phyloP scores from a whole-genome alignment of 2,797 vertebrate species.

The Sebastes alutus region DNA sequence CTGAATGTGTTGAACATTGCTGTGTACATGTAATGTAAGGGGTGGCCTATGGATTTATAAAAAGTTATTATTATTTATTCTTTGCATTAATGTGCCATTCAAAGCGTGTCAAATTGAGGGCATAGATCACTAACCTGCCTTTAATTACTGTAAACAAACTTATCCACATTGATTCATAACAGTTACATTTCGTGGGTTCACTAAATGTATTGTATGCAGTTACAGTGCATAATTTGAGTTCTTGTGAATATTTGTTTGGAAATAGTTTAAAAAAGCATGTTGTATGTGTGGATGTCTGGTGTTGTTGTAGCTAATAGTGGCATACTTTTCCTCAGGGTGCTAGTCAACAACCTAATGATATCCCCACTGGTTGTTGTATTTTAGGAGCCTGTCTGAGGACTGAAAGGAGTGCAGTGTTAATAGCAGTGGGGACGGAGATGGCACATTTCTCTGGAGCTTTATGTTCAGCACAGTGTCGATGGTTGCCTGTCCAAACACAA shows the following conservation, averaged over 20 bases:
- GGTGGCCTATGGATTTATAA: neutral
- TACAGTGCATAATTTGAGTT: rapidly evolving
- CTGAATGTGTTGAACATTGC: neutral
- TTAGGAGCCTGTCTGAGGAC: slow-evolving; percentile 32
- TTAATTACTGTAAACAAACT: neutral
- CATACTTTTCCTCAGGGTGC: slow-evolving; percentile 13
- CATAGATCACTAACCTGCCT: neutral
- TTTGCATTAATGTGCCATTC: neutral
- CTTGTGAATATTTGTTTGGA: neutral
- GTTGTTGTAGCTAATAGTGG: slow-evolving; percentile 27
- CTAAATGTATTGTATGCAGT: neutral
- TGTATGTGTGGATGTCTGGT: neutral
- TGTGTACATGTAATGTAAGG: neutral
- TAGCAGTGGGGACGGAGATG: slow-evolving; percentile 9
- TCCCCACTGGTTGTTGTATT: slow-evolving; percentile 60
- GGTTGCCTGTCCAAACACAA: slow-evolving; percentile 9
- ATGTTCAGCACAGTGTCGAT: neutral
- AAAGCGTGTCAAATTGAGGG: neutral
- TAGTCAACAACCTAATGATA: slow-evolving; percentile 54
- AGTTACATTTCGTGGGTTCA: neutral
- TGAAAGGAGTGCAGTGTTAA: neutral
- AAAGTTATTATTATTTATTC: neutral
- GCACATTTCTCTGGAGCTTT: slow-evolving; percentile 31
- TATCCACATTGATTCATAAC: neutral
- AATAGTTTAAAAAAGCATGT: neutral